Base-by-base conservation (phyloP, 2,888 invertebrate species). In the Pocota personata region DNA sequence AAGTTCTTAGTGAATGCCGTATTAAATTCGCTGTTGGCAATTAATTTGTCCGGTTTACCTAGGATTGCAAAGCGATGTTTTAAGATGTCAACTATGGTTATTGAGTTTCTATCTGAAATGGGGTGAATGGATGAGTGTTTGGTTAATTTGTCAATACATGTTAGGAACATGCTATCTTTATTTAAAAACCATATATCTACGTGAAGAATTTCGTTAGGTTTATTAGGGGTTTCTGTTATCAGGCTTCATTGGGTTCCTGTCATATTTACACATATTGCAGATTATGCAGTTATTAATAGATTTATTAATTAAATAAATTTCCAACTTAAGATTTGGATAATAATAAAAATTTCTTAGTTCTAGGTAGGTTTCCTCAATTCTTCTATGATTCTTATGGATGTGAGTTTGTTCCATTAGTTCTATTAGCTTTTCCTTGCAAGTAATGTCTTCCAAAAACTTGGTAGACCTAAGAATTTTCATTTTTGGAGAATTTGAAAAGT, bases 11-110 rank as follows among this genome's bases (percentile, higher is more conserved):
- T n/a, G n/a, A n/a, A n/a, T n/a, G n/a, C n/a, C n/a, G n/a, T n/a
- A n/a, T n/a, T 66, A 7, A 76, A 66, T n/a, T 75, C 75, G 8
- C 64, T 75, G 10, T 71, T 57, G n/a, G 55, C 69, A 16, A 75
- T 32, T 46, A 66, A 57, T 66, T 75, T 55, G 1, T 30, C 12
- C 40, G 64, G 75, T 66, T 48, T 75, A 2, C 64, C 55, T 46
- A 75, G 46, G n/a, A 30, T 21, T 16, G 55, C 24, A 40, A 64
- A 64, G 55, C 43, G 64, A 0, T 64, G 60, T 27, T 50, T 35
- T 27, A 73, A 27, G 3, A 73, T 10, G n/a, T 50, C 19, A 12
- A 64, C 55, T 64, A 57, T 66, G 10, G 75, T 66, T 57, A 73
- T 46, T 3, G 73, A 64, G 32, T 75, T 57, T 32, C 57, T 66